Evolutionary conservation across 2,888 invertebrate genomes (phyloP).

Genomic region (Rutpela maculata): DNA sequence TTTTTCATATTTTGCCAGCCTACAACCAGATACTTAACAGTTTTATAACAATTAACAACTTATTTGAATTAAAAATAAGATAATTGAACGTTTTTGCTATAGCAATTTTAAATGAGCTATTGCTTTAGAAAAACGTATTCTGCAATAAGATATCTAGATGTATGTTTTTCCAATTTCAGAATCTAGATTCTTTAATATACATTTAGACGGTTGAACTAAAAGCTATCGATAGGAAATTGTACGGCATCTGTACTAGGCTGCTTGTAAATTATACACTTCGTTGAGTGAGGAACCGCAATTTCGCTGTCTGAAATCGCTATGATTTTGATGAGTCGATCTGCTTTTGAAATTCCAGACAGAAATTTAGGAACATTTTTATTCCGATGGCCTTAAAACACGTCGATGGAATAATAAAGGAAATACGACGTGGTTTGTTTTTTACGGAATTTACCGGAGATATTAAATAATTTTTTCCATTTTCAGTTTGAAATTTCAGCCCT

Average conservation of each 20-base stretch:
- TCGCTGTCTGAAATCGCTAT: background rate
- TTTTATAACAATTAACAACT: too few relatives aligned
- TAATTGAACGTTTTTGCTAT: background rate
- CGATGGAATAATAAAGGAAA: slow-evolving; percentile 5
- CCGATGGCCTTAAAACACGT: background rate
- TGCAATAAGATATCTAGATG: background rate
- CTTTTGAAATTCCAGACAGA: background rate
- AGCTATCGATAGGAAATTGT: background rate
- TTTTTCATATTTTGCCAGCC: too few relatives aligned
- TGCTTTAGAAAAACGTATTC: too few relatives aligned
- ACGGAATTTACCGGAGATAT: too few relatives aligned
- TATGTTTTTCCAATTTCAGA: slow-evolving; percentile 22
- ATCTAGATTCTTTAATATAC: slow-evolving; percentile 11
- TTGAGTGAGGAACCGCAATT: slow-evolving; percentile 18
- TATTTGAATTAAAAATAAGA: too few relatives aligned
- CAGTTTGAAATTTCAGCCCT: too few relatives aligned
- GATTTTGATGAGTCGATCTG: slow-evolving; percentile 8
- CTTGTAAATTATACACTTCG: slow-evolving; percentile 20
- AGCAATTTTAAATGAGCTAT: background rate
- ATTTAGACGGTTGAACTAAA: background rate
- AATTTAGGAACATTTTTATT: slow-evolving; percentile 6
- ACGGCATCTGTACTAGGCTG: background rate
- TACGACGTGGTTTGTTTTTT: too few relatives aligned
- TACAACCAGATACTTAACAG: background rate
- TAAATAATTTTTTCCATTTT: too few relatives aligned